Evolutionary conservation across 1,140 invertebrate genomes (phyloP), one percentile per base, ranked within the genome.

Genomic region (Marisa cornuarietis): DNA sequence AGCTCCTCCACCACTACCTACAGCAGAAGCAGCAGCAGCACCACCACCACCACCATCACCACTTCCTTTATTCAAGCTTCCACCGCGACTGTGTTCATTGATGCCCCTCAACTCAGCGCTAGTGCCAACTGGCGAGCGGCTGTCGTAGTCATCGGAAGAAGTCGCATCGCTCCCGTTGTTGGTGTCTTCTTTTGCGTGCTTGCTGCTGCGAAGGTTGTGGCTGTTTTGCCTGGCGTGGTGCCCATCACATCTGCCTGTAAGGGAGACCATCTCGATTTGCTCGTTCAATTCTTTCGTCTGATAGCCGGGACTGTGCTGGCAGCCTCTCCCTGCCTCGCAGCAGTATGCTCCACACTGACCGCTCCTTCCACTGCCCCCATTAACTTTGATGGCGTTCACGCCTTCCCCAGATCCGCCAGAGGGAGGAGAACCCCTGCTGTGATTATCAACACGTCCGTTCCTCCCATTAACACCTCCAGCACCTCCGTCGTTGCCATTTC

Each of bases 141-240:
- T 76, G 42, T 76, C 76, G 63, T 58, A 68, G 42, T 77, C 76
- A 42, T 77, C 76, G 0, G 76, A 68, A 51, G 76, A 77, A 13
- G 42, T n/a, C 0, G 52, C 24, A 63, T 77, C 76, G 76, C 76
- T 77, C 63, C 54, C 51, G 63, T 77, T 63, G 49, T 54, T 52
- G 26, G 74, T 63, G 63, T 77, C 65, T 16, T 68, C 65, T n/a
- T 63, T 61, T 4, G 18, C 58, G 6, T 8, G 42, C 76, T 77
- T 66, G 20, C 24, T 20, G 20, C 54, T 6, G 54, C 54, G 54
- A 58, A 14, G 52, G 14, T 14, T 54, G 52, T 54, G 52, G 52
- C 54, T 58, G 54, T 58, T 18, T 1, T 58, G 54, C 4, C 11
- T 11, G 54, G 54, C 54, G 54, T 58, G 54, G 54, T 58, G 54